Percentiles rank a stretch among this genome's conserved stretches.
These are phyloP conservation scores for Reticulitermes lucifugus DNA, from an alignment of 2,888 invertebrate species.

Conservation along the genomic window DNA sequence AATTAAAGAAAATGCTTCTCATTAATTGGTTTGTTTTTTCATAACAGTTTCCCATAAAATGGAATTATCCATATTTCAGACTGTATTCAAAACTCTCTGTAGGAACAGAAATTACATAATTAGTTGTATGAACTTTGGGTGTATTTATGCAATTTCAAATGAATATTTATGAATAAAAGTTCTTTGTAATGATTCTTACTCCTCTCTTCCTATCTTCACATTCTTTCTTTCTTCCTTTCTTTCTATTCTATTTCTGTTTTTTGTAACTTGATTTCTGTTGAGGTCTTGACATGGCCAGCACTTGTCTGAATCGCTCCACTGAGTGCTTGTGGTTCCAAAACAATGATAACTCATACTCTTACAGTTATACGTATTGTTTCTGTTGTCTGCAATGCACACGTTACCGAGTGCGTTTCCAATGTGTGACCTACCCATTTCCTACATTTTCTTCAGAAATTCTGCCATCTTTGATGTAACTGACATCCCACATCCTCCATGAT, in stretches of 20 bases:
- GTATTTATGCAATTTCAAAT: constrained; percentile 61
- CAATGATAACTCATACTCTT: constrained; percentile 21
- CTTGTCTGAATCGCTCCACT: constrained; percentile 25
- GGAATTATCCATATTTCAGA: no score
- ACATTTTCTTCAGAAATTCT: constrained; percentile 32
- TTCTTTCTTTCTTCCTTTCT: constrained; percentile 45
- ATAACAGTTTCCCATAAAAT: no score
- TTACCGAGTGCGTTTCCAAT: constrained; percentile 55
- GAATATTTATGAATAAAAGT: constrained; percentile 40
- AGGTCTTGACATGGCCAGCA: constrained; percentile 7
- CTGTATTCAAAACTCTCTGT: no score
- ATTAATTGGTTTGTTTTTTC: not conserved
- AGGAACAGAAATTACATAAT: no score
- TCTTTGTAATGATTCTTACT: constrained; percentile 34
- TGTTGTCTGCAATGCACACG: constrained; percentile 48
- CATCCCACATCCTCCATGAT: constrained; percentile 31
- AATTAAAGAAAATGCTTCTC: no score
- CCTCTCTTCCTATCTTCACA: constrained; percentile 47
- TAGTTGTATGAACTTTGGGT: no score
- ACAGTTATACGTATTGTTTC: constrained; percentile 13
- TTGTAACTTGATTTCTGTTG: not conserved
- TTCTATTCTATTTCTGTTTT: constrained; percentile 30
- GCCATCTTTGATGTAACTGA: constrained; percentile 30
- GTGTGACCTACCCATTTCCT: constrained; percentile 44
- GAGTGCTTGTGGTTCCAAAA: constrained; percentile 26